Conservation (phyloP, 2,888 invertebrate genomes). For the Euphydryas editha region DNA sequence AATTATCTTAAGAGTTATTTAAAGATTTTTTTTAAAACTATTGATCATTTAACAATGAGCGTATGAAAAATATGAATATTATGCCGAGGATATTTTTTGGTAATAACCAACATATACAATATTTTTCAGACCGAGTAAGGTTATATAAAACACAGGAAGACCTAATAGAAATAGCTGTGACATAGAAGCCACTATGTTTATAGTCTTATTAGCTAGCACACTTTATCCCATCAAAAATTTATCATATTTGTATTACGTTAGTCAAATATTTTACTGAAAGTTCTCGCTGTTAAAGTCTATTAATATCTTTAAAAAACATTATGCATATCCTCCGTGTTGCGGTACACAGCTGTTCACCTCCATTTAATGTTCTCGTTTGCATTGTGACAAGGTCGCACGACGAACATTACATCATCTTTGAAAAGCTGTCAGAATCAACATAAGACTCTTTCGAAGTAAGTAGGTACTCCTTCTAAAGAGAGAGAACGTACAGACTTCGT, state of each 20-base stretch:
- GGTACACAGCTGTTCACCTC: slow-evolving; percentile 33
- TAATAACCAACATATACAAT: not conserved
- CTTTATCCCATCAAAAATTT: not conserved
- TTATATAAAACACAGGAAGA: not conserved
- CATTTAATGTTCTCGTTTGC: slow-evolving; percentile 38
- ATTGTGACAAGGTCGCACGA: slow-evolving; percentile 36
- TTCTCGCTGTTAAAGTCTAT: not conserved
- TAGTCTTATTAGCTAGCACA: not conserved
- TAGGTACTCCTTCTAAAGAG: slow-evolving; percentile 31
- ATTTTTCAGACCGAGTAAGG: not conserved
- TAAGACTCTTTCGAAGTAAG: slow-evolving; percentile 38
- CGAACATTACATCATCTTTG: slow-evolving; percentile 35
- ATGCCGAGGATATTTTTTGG: not conserved
- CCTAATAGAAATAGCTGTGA: not conserved
- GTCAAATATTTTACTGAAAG: not conserved
- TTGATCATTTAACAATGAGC: not conserved
- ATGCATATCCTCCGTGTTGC: slow-evolving; percentile 11
- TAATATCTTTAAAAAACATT: slow-evolving; percentile 5
- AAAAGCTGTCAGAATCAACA: slow-evolving; percentile 39
- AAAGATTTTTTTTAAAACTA: not conserved
- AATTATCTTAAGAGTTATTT: not conserved
- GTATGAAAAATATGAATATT: not conserved
- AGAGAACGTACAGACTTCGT: slow-evolving; percentile 20
- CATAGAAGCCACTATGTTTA: not conserved
- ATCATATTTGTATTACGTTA: not conserved